Evolutionary conservation across 2,888 invertebrate genomes (phyloP).

Genomic region (Agonum fuliginosum): DNA sequence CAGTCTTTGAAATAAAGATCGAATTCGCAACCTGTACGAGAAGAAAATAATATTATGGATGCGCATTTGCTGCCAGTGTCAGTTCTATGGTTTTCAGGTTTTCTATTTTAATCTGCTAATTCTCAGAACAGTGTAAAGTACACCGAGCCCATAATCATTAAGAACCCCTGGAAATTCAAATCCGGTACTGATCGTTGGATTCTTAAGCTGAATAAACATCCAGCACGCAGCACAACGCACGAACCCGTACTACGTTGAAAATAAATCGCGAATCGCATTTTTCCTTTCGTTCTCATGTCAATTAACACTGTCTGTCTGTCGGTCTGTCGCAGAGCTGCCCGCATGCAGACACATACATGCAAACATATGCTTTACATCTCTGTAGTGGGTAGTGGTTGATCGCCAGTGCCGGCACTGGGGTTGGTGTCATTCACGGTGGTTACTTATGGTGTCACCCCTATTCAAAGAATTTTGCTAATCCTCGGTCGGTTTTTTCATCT

Average conservation of each 20-base stretch:
- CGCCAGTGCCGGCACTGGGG: too few species aligned
- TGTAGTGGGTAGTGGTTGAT: not conserved
- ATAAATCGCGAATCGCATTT: conserved; percentile 40
- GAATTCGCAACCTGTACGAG: too few species aligned
- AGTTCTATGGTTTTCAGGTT: too few species aligned
- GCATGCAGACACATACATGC: conserved; percentile 26
- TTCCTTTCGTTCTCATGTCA: conserved; percentile 48
- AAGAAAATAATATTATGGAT: too few species aligned
- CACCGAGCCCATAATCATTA: not conserved
- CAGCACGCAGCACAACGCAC: not conserved
- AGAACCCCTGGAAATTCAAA: conserved; percentile 3
- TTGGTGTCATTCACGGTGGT: too few species aligned
- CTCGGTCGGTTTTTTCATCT: too few species aligned
- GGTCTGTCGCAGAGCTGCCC: conserved; percentile 36
- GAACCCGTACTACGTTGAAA: conserved; percentile 18
- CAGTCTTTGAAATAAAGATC: too few species aligned
- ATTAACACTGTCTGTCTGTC: conserved; percentile 49
- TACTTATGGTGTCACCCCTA: too few species aligned
- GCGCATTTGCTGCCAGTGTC: too few species aligned
- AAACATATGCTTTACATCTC: conserved; percentile 18
- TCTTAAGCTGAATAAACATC: conserved; percentile 42
- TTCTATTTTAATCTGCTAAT: not conserved
- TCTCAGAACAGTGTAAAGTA: not conserved
- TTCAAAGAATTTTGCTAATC: too few species aligned
- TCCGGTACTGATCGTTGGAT: conserved; percentile 16